phyloP scores from a whole-genome alignment of 2,113 vertebrate species.

The Alethe diademata region DNA sequence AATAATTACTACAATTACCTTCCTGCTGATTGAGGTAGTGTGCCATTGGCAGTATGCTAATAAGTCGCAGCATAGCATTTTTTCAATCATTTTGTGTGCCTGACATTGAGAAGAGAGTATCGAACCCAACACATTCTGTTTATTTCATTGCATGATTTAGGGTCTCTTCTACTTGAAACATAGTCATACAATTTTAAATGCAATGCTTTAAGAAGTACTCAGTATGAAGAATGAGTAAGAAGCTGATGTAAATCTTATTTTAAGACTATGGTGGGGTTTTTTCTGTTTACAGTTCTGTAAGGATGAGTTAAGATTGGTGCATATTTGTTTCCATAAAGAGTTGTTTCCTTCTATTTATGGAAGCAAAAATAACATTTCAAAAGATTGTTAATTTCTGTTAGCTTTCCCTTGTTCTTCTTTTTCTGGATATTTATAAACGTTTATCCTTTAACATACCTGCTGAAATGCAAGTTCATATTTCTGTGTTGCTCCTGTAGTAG shows the following conservation, averaged over 20 bases:
- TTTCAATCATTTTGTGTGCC: not conserved
- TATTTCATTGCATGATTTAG: not conserved
- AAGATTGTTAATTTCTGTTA: not conserved
- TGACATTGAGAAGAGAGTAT: not conserved
- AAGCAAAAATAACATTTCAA: not conserved
- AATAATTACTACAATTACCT: not conserved
- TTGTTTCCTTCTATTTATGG: not conserved
- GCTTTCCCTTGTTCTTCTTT: not conserved
- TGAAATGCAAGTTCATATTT: not conserved
- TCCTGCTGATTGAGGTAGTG: not conserved
- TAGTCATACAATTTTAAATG: not conserved
- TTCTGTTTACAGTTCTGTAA: not conserved
- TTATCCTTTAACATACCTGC: not conserved
- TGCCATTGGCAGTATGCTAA: not conserved
- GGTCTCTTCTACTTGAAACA: not conserved
- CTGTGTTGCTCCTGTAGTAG: not conserved
- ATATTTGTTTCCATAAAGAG: not conserved
- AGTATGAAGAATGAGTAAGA: not conserved
- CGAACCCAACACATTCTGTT: constrained; percentile 17
- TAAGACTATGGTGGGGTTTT: not conserved
- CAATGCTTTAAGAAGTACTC: not conserved
- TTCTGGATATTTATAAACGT: not conserved
- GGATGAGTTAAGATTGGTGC: not conserved
- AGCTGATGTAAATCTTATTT: not conserved
- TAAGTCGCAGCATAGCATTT: not conserved